Evolutionary conservation across 2,113 vertebrate species (phyloP).

Genomic region (Macquaria ambigua): DNA sequence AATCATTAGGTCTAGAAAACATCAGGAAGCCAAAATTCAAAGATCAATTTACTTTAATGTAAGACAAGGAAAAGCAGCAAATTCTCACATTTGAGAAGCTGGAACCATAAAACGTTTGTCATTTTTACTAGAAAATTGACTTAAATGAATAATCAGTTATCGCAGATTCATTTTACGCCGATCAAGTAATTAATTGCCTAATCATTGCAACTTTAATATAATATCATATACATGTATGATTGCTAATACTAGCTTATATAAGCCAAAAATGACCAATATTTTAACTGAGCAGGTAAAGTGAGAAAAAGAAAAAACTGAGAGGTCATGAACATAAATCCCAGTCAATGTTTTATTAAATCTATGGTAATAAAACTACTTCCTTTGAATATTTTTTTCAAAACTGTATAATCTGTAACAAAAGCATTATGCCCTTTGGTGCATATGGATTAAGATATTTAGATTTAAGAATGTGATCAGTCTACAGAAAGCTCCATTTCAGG

Average conservation of each 20-base stretch:
- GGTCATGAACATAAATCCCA: background rate
- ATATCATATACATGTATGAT: background rate
- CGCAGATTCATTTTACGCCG: background rate
- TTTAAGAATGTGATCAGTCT: background rate
- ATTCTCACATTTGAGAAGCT: background rate
- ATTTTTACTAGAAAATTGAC: background rate
- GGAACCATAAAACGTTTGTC: background rate
- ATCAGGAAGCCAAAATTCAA: background rate
- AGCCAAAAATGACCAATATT: background rate
- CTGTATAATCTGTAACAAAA: background rate
- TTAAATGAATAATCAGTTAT: background rate
- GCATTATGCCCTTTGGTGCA: background rate
- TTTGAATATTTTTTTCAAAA: background rate
- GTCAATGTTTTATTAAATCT: background rate
- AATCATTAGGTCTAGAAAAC: background rate
- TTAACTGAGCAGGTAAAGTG: background rate
- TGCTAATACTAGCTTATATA: background rate
- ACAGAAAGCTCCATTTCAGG: background rate
- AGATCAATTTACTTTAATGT: too few relatives aligned
- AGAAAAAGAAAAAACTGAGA: background rate
- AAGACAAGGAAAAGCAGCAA: background rate
- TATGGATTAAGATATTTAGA: background rate
- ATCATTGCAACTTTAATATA: background rate
- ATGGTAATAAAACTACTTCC: slow-evolving; percentile 7
- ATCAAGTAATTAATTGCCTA: background rate